Conservation (phyloP, 2,113 vertebrate genomes). For the Camelus dromedarius region DNA sequence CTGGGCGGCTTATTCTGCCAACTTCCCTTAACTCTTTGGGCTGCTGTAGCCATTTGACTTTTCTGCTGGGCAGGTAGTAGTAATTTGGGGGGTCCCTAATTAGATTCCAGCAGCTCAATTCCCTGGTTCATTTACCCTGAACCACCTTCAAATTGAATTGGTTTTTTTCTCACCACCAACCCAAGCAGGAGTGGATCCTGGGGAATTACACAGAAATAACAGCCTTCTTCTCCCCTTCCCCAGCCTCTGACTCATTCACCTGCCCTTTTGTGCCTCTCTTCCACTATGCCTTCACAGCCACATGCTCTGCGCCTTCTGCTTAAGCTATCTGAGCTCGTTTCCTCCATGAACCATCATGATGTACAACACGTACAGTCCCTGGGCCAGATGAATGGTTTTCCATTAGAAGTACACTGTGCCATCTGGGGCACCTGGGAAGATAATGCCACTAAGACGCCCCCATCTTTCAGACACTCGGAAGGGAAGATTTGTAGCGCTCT, state of each 20-base stretch:
- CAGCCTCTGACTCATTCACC: slow-evolving; percentile 43
- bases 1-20: slow-evolving; percentile 68
- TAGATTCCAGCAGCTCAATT: slow-evolving; percentile 81
- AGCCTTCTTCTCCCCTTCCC: slow-evolving; percentile 48
- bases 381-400: slow-evolving; percentile 79
- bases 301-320: slow-evolving; percentile 65
- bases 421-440: slow-evolving; percentile 80
- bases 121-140: slow-evolving; percentile 83
- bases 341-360: slow-evolving; percentile 72
- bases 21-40: slow-evolving; percentile 67
- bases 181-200: slow-evolving; percentile 69
- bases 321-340: slow-evolving; percentile 72
- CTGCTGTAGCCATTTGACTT: slow-evolving; percentile 70
- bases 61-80: slow-evolving; percentile 79
- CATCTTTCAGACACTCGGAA: slow-evolving; percentile 73
- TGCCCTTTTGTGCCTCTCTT: slow-evolving; percentile 63
- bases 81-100: slow-evolving; percentile 77
- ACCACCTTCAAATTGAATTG: slow-evolving; percentile 83
- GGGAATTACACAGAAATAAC: slow-evolving; percentile 75
- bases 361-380: slow-evolving; percentile 78
- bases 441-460: slow-evolving; percentile 72
- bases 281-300: slow-evolving; percentile 69
- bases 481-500: slow-evolving; percentile 79
- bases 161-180: slow-evolving; percentile 69
- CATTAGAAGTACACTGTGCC: slow-evolving; percentile 79